Conservation (phyloP, 92 coral and sea anemone species). For the Epizoanthus fatuus region DNA sequence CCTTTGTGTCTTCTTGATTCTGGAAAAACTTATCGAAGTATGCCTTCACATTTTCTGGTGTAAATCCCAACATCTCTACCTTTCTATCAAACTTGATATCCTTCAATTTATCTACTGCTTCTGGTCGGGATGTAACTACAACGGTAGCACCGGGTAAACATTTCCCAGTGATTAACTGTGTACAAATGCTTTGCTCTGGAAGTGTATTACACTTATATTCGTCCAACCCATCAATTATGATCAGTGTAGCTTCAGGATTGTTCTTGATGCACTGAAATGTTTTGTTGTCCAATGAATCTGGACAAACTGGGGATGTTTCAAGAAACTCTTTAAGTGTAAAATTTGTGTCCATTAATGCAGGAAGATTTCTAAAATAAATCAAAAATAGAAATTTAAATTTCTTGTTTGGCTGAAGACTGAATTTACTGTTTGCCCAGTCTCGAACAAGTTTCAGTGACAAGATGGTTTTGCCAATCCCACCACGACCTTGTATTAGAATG, state of each 20-base stretch:
- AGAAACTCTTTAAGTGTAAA: slow-evolving; percentile 24
- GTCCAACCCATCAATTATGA: slow-evolving; percentile 22
- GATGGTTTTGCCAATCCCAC: slow-evolving; percentile 69
- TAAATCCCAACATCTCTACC: slow-evolving; percentile 75
- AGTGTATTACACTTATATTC: slow-evolving; percentile 37
- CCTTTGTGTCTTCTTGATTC: slow-evolving; percentile 28
- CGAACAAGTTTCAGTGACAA: slow-evolving; percentile 63
- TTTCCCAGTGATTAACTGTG: slow-evolving; percentile 41
- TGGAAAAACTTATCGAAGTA: slow-evolving; percentile 60
- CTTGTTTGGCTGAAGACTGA: background rate
- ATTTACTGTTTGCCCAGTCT: slow-evolving; percentile 62
- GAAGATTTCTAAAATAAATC: background rate
- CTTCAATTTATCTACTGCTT: slow-evolving; percentile 52
- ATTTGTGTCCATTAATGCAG: background rate
- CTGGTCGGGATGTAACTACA: slow-evolving; percentile 75
- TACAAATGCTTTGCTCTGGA: background rate
- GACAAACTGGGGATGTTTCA: slow-evolving; percentile 21
- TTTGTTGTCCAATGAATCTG: slow-evolving; percentile 42
- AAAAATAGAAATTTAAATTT: background rate
- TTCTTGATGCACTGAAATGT: background rate
- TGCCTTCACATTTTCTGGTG: slow-evolving; percentile 54
- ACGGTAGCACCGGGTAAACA: slow-evolving; percentile 38
- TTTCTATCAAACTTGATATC: slow-evolving; percentile 47
- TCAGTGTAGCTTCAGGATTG: too few relatives aligned
- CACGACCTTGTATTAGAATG: slow-evolving; percentile 66